phyloP scores from a whole-genome alignment of 2,888 invertebrate species.

The Oscheius sp. region DNA sequence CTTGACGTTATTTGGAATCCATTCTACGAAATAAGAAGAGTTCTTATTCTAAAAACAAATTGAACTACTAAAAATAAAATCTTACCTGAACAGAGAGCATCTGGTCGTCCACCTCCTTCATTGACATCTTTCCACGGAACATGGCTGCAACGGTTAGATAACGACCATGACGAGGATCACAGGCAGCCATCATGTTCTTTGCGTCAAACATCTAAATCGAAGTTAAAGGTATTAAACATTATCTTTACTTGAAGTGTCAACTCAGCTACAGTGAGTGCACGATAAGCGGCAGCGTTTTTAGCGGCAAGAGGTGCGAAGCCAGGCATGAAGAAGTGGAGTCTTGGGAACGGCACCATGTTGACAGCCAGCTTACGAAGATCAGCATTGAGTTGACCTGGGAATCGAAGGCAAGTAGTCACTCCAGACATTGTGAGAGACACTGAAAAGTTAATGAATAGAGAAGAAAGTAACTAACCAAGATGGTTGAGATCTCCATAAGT shows the following conservation, averaged over 20 bases:
- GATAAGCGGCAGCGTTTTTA: slow-evolving; percentile 76
- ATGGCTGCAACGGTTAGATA: slow-evolving; percentile 77
- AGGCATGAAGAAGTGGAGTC: slow-evolving; percentile 77
- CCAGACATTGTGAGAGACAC: slow-evolving; percentile 74
- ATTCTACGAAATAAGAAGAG: too few relatives aligned
- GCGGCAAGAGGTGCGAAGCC: slow-evolving; percentile 90
- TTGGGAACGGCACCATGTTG: slow-evolving; percentile 93
- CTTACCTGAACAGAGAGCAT: slow-evolving; percentile 94
- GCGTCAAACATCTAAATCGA: slow-evolving; percentile 77
- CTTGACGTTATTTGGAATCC: too few relatives aligned
- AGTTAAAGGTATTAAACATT: slow-evolving; percentile 72
- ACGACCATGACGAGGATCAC: slow-evolving; percentile 74
- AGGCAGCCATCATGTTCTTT: slow-evolving; percentile 75
- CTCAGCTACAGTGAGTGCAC: slow-evolving; percentile 80
- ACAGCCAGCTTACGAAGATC: slow-evolving; percentile 82
- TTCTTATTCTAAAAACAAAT: too few relatives aligned
- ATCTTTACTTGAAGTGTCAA: slow-evolving; percentile 76
- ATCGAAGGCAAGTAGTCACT: slow-evolving; percentile 78
- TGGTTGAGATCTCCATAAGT: slow-evolving; percentile 79
- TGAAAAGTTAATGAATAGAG: slow-evolving; percentile 31
- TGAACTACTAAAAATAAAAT: slow-evolving; percentile 86
- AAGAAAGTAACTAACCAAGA: slow-evolving; percentile 34
- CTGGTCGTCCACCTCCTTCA: slow-evolving; percentile 78
- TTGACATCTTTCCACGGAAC: slow-evolving; percentile 76
- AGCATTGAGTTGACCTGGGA: slow-evolving; percentile 86